Evolutionary conservation across 53 echinoderm and acorn worm genomes (phyloP).

Genomic region (Glandiceps talaboti): DNA sequence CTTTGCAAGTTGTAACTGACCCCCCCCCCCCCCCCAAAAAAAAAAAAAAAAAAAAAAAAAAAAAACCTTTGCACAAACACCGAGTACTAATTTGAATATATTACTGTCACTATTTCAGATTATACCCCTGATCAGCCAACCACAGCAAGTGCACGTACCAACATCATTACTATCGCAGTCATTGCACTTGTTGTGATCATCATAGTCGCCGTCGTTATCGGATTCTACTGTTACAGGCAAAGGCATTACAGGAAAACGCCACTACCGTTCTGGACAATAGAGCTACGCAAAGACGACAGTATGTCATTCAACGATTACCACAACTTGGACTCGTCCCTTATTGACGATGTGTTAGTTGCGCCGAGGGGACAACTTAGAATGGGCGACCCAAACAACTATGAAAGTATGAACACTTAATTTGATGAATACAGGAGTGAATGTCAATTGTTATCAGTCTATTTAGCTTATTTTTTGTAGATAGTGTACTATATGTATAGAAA

Average conservation of each 20-base stretch:
- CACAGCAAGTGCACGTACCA: background rate
- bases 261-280: background rate
- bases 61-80: no score
- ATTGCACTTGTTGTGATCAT: background rate
- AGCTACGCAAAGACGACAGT: background rate
- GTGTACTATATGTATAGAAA: background rate
- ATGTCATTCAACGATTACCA: background rate
- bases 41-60: no score
- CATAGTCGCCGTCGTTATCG: background rate
- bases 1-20: no score
- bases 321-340: background rate
- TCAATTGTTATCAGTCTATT: background rate
- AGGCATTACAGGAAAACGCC: background rate
- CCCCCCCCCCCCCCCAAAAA: no score
- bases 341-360: background rate
- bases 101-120: no score
- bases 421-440: background rate
- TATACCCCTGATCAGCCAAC: background rate
- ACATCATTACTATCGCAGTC: background rate
- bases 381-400: background rate
- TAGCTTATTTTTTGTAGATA: background rate
- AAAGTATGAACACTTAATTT: background rate
- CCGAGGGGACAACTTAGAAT: background rate
- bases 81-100: no score
- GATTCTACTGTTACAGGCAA: background rate